Percentiles rank a stretch among this genome's conserved stretches.
These are phyloP conservation scores for Dolichoris vasculosae DNA, from an alignment of 1,140 invertebrate species.

Conservation along the genomic window DNA sequence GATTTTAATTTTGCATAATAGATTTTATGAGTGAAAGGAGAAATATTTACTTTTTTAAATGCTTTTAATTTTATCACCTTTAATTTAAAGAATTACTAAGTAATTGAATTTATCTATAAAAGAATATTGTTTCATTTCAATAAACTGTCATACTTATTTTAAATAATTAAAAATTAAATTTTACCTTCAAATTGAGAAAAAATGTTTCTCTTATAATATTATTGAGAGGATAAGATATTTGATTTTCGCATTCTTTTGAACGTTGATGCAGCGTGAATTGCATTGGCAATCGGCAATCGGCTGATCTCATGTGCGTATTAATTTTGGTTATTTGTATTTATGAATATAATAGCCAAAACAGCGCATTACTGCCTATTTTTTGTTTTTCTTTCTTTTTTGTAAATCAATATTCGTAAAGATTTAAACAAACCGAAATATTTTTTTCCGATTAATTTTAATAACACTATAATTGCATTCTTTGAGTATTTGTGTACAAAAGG, in stretches of 20 bases:
- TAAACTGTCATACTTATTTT: conserved; percentile 8
- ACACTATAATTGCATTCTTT: conserved; percentile 18
- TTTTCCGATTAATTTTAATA: conserved; percentile 45
- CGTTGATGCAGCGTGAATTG: conserved; percentile 56
- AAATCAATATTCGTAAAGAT: conserved; percentile 37
- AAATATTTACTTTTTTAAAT: background rate
- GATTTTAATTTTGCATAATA: conserved; percentile 16
- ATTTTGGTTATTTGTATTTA: conserved; percentile 48
- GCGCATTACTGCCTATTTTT: conserved; percentile 44
- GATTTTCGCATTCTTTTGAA: conserved; percentile 45
- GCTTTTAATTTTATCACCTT: background rate
- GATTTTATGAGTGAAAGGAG: background rate
- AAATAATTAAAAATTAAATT: background rate
- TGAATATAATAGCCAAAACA: conserved; percentile 40
- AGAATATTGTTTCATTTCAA: background rate
- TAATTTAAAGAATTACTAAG: background rate
- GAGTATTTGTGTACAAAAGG: background rate
- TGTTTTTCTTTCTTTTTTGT: conserved; percentile 21
- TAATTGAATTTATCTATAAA: background rate
- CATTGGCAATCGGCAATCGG: conserved; percentile 61
- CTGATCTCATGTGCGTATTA: conserved; percentile 58
- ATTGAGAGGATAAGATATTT: conserved; percentile 22
- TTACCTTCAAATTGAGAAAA: background rate
- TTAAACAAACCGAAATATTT: conserved; percentile 46
- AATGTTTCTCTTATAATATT: background rate